Percentiles rank a stretch among this genome's conserved stretches.
phyloP scores from a whole-genome alignment of 2,888 invertebrate species.

The Heliconius charithonia region DNA sequence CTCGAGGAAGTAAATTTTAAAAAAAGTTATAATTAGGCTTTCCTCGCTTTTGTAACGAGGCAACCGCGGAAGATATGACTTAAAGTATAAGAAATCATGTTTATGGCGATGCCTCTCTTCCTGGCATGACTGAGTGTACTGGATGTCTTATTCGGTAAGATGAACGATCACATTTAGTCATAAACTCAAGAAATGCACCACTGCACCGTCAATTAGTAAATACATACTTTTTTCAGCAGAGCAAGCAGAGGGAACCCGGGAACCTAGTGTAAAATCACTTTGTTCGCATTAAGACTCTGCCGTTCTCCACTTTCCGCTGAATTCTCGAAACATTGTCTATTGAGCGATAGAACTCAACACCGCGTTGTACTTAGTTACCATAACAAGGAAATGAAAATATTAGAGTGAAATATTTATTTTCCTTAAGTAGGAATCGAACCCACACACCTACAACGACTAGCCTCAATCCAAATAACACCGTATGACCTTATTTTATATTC shows the following conservation, averaged over 20 bases:
- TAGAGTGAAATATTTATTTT: background rate
- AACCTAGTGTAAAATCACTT: background rate
- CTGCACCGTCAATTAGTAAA: too few relatives aligned
- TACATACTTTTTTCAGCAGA: too few relatives aligned
- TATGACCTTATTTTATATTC: background rate
- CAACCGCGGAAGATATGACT: too few relatives aligned
- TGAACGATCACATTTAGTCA: too few relatives aligned
- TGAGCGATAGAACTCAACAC: background rate
- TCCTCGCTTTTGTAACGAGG: too few relatives aligned
- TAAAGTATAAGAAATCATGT: too few relatives aligned
- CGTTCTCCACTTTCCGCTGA: background rate
- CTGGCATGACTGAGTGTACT: too few relatives aligned
- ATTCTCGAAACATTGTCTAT: background rate
- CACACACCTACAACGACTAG: background rate
- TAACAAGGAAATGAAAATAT: background rate
- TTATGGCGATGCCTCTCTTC: too few relatives aligned
- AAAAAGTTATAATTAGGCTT: too few relatives aligned
- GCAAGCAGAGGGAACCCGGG: background rate
- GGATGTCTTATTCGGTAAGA: too few relatives aligned
- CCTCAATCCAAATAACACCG: background rate
- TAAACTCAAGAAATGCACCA: too few relatives aligned
- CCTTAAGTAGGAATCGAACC: background rate
- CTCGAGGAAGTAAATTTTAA: too few relatives aligned
- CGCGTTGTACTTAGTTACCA: background rate
- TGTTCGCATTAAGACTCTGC: background rate